Base-by-base conservation (phyloP, 1,140 invertebrate genomes). In the Lucilia cuprina region DNA sequence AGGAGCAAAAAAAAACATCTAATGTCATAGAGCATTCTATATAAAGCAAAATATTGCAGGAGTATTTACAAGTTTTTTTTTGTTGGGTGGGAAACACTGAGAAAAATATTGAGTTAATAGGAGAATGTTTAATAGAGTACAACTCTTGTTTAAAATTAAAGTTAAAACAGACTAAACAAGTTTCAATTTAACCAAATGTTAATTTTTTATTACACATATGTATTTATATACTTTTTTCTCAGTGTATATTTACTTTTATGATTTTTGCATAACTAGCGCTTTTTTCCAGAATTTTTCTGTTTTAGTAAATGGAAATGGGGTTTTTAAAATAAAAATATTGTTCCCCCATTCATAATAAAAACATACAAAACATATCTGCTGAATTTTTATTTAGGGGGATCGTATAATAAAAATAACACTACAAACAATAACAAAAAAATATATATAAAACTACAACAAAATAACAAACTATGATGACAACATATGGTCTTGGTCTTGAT, bases 331-430 rank as follows among this genome's bases (percentile, higher is more conserved):
- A 70, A 70, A 70, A 60, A 60, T 60, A 10, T 75, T 41, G 50
- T 50, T 50, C 14, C 77, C 77, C 77, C 77, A 80, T 80, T 80
- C 77, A 80, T 80, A 80, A 80, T 80, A 21, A 49, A 80, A 80
- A 80, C 41, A 80, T 80, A 41, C 41, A 41, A 41, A 41, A 41
- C 41, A 41, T 41, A 41, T 55, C 17, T 55, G 50, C 17, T 55
- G n/a, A 70, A 60, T 60, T 70, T 21, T 70, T 70, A 70, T 70
- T 70, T 70, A 70, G 19, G 65, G 65, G 65, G 65, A 70, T 70
- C n/a, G 3, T 21, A 10, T 21, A 70, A 70, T 70, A 70, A 70
- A 60, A 60, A 60, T 17, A n/a, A 60, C 25, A 60, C 55, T 14
- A n/a, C 55, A 60, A 60, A 60, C 55, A 60, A 60, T n/a, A 17